A percentile compares a stretch with the other conserved stretches of the same genome.
phyloP scores from a whole-genome alignment of 2,888 invertebrate genomes.

The Busseola fusca region DNA sequence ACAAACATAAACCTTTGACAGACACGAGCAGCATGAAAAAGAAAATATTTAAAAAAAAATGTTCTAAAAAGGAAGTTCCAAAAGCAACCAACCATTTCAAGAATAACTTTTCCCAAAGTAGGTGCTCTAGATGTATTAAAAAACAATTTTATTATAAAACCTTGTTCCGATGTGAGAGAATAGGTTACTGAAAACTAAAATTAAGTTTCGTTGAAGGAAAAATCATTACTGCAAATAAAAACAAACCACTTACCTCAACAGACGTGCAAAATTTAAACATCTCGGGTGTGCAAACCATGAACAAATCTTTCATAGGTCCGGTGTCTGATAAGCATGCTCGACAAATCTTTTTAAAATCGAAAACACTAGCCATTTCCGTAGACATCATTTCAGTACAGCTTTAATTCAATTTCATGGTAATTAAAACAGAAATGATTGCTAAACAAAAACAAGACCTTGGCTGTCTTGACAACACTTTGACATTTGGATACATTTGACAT shows the following conservation, averaged over 20 bases:
- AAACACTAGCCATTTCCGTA: slow-evolving; percentile 67
- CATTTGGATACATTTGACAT: slow-evolving; percentile 13
- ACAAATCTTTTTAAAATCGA: slow-evolving; percentile 82
- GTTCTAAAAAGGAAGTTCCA: too few relatives aligned
- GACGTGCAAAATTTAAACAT: slow-evolving; percentile 85
- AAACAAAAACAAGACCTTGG: slow-evolving; percentile 28
- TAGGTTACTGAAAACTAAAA: background rate
- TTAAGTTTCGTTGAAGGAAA: background rate
- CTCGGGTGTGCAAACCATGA: slow-evolving; percentile 80
- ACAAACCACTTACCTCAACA: slow-evolving; percentile 75
- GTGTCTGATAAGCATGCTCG: slow-evolving; percentile 81
- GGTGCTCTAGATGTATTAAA: background rate
- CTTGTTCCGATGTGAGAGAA: background rate
- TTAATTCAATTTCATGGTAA: background rate
- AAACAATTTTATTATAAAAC: background rate
- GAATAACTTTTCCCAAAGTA: background rate
- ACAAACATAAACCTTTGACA: too few relatives aligned
- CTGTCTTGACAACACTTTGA: slow-evolving; percentile 9
- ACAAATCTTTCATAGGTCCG: slow-evolving; percentile 82
- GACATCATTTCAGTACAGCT: background rate
- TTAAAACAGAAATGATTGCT: background rate
- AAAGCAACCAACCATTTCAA: too few relatives aligned
- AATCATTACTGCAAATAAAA: slow-evolving; percentile 22
- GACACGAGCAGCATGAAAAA: too few relatives aligned
- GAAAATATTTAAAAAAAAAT: too few relatives aligned